A percentile compares a stretch with the other conserved stretches of the same genome.
Evolutionary conservation across 2,888 invertebrate species (phyloP).

Genomic region (Gymnosoma rotundatum): DNA sequence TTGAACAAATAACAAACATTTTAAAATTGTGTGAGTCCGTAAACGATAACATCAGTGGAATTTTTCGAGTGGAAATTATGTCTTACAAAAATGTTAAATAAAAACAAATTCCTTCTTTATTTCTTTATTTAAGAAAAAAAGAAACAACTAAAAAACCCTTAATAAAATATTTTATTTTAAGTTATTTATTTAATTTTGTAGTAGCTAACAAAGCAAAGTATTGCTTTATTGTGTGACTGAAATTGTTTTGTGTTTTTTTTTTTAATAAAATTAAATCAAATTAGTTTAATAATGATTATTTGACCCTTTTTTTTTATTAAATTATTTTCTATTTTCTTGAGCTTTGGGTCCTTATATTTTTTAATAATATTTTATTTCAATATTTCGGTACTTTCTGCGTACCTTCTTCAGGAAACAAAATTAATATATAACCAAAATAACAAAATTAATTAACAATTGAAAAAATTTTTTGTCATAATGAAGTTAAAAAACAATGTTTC

Average conservation of each 20-base stretch:
- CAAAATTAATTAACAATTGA: too few species aligned
- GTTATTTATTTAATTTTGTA: neutral
- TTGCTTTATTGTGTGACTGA: neutral
- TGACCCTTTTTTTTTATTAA: too few species aligned
- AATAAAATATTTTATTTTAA: slow-evolving; percentile 2
- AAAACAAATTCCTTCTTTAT: neutral
- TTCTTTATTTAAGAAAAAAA: neutral
- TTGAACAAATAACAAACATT: slow-evolving; percentile 20
- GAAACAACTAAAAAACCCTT: neutral
- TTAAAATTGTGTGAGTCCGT: slow-evolving; percentile 32
- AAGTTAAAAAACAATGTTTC: too few species aligned
- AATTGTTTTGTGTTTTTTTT: neutral
- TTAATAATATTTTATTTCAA: too few species aligned
- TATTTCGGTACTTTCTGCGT: too few species aligned
- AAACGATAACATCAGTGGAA: slow-evolving; percentile 59
- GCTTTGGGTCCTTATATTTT: too few species aligned
- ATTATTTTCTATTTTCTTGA: too few species aligned
- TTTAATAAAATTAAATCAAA: too few species aligned
- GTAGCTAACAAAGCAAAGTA: slow-evolving; percentile 3
- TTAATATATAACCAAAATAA: too few species aligned
- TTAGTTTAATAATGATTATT: too few species aligned
- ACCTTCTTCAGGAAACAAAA: too few species aligned
- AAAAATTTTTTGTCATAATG: too few species aligned
- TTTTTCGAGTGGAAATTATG: slow-evolving; percentile 54
- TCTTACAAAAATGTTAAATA: slow-evolving; percentile 38